Base-by-base conservation (phyloP, 2,113 vertebrate genomes). In the Hyaena hyaena region DNA sequence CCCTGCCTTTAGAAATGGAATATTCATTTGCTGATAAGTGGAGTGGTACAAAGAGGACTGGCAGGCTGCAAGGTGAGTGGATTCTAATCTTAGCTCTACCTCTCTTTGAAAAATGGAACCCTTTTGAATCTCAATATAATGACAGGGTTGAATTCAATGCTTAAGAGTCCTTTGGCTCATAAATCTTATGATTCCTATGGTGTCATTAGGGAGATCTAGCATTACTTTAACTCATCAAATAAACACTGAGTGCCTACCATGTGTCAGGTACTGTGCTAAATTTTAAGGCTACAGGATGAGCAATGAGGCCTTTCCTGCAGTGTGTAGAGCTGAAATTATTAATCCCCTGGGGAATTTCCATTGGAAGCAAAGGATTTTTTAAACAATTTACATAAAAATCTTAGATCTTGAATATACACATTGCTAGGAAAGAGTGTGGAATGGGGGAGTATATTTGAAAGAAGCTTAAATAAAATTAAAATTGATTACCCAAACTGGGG, bases 21-120 rank as follows among this genome's bases (percentile, higher is more conserved):
- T 73, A 88, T 45, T 53, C 28, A 94, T 83, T 48, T 88, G 53
- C 35, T 85, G 26, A 90, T 77, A 97, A 91, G 86, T 17, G 63
- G 15, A 82, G 33, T 28, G 10, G 17, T 10, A 81, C 31, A 76
- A 95, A 91, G 11, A 89, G 7, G 1, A 81, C 43, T 77, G 55
- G 31, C 8, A 65, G 5, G 24, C 26, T 58, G 2, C 39, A 53
- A 85, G 43, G 39, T 71, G 48, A 65, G 14, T 82, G n/a, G 12
- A 74, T 85, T 90, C 90, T 76, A 73, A 61, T 71, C 4, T 88
- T 26, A 88, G 71, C 5, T 43, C 23, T 61, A 50, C 8, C 35
- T 84, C 4, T 85, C 28, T 95, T 90, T 93, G 50, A 86, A 76
- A 92, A 92, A 87, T 50, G 26, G 84, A 85, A 89, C 1, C 2